Evolutionary conservation across 2,888 invertebrate genomes (phyloP), one percentile per base, ranked within the genome.

Genomic region (Stictocephala bisonia): DNA sequence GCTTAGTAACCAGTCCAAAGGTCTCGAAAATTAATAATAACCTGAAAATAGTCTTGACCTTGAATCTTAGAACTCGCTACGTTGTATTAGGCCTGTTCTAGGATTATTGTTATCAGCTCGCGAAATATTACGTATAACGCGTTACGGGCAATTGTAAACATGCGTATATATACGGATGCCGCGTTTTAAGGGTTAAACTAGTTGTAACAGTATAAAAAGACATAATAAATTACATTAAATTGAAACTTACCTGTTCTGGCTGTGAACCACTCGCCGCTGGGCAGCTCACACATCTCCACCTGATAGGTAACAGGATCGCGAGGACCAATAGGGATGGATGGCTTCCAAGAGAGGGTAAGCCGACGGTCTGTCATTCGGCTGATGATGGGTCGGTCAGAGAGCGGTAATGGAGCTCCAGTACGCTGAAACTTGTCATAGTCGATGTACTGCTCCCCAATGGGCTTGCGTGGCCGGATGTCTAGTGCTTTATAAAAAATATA

Each of bases 211-310:
- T 53, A 26, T 18, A 44, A 44, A 11, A 15, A 15, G n/a, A 44
- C 44, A 44, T 44, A 44, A 4, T 2, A 44, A 3, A 15, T 44
- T 44, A 50, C 29, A 76, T 41, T 1, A 74, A n/a, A 13, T 18
- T n/a, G 6, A 29, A 22, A 9, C 56, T 76, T 76, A 83, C 94
- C 94, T 0, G 92, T 90, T 78, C 93, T 88, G 0, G 94, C 92
- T 0, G 94, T 93, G 82, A 93, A 93, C 98, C 98, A 99, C 80
- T 97, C 95, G 31, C 94, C 95, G 80, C 93, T 91, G 0, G 97
- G 97, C 70, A 93, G 84, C 83, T 96, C 95, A 83, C 95, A 92
- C 91, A 96, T 95, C 87, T 99, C 99, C 78, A 90, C 88, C 83
- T 95, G 92, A 83, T 99, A 99, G 0, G 96, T 96, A 72, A 97